Percentiles rank a stretch among this genome's conserved stretches.
Evolutionary conservation across 1,140 invertebrate genomes (phyloP).

Genomic region (Drosophila triauraria): DNA sequence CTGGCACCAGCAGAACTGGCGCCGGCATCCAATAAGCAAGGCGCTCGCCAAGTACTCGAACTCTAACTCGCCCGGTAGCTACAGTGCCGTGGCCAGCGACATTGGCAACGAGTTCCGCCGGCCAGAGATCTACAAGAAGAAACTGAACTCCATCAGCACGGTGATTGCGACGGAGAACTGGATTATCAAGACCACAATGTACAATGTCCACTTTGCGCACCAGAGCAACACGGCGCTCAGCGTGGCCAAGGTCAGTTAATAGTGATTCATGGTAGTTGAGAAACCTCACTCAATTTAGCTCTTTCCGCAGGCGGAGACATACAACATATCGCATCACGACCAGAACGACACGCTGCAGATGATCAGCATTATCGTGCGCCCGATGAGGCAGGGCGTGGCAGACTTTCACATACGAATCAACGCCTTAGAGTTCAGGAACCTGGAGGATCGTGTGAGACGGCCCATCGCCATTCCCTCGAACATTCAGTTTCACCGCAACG

Average conservation of each 20-base stretch:
- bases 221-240: conserved; percentile 92
- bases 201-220: conserved; percentile 90
- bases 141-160: conserved; percentile 89
- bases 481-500: conserved; percentile 91
- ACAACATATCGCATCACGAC: conserved; percentile 88
- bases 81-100: conserved; percentile 89
- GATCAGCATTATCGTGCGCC: conserved; percentile 92
- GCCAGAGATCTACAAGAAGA: conserved; percentile 86
- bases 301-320: conserved; percentile 88
- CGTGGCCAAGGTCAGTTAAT: conserved; percentile 87
- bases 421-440: conserved; percentile 91
- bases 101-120: conserved; percentile 92
- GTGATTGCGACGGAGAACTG: conserved; percentile 94
- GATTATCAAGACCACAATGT: conserved; percentile 94
- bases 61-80: conserved; percentile 87
- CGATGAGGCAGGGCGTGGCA: conserved; percentile 86
- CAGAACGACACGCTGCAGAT: conserved; percentile 89
- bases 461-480: conserved; percentile 91
- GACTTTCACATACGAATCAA: conserved; percentile 91
- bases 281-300: background rate
- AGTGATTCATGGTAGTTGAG: background rate
- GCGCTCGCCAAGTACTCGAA: conserved; percentile 89
- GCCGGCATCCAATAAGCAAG: conserved; percentile 90
- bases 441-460: conserved; percentile 91
- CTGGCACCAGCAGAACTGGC: conserved; percentile 90